Conservation (phyloP, 2,113 vertebrate genomes). For the Hemichromis elongatus region DNA sequence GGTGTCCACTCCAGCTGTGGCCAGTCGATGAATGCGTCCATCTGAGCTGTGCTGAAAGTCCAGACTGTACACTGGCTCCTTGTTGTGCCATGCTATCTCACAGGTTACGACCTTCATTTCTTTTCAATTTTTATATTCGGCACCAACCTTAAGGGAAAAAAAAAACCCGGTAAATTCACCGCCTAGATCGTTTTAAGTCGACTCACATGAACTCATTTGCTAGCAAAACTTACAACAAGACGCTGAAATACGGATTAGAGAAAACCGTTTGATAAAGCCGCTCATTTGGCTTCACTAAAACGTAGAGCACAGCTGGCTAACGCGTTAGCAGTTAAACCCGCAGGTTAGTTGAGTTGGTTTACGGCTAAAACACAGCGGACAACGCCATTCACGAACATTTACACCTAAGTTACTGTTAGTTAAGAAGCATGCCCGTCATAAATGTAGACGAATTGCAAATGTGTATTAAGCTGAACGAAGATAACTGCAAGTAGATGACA, state of each 20-base stretch:
- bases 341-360: background rate
- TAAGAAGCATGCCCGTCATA: background rate
- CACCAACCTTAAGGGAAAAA: background rate
- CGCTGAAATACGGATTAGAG: background rate
- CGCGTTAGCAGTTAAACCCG: background rate
- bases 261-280: background rate
- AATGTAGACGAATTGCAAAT: fast-evolving
- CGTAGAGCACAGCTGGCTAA: background rate
- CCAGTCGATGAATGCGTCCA: slow-evolving; percentile 80
- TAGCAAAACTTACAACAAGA: background rate
- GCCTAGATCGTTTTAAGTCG: background rate
- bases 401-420: no score
- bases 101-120: slow-evolving; percentile 96
- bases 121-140: background rate
- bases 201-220: background rate
- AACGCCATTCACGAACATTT: background rate
- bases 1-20: slow-evolving; percentile 93
- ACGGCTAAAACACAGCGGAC: background rate
- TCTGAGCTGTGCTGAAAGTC: slow-evolving; percentile 88
- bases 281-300: background rate
- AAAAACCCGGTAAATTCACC: background rate
- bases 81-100: slow-evolving; percentile 98
- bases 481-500: fast-evolving
- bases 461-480: fast-evolving
- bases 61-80: slow-evolving; percentile 94